phyloP scores from a whole-genome alignment of 2,797 vertebrate genomes.

The Neopelma chrysocephalum region DNA sequence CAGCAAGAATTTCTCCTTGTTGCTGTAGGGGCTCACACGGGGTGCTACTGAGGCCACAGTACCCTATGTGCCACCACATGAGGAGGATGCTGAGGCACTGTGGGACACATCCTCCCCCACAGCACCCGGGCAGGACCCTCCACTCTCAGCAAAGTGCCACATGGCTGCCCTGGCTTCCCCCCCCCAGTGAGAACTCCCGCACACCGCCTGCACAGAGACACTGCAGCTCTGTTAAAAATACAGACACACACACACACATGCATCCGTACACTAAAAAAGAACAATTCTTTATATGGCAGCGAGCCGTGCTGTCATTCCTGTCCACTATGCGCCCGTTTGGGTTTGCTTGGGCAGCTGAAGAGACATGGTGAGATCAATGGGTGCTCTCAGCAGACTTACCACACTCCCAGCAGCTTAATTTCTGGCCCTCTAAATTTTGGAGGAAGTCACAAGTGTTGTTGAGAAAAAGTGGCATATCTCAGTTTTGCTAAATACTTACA shows the following conservation, averaged over 20 bases:
- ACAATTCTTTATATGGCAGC: not conserved
- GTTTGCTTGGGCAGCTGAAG: not conserved
- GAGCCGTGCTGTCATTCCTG: not conserved
- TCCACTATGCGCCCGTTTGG: not conserved
- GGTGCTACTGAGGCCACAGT: accelerated
- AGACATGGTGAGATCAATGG: not conserved
- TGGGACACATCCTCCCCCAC: not conserved
- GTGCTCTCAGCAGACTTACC: not conserved
- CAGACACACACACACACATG: not conserved
- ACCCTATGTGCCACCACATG: accelerated
- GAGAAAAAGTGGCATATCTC: not conserved
- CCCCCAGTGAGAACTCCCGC: not conserved
- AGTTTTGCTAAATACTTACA: not conserved
- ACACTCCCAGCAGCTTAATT: not conserved
- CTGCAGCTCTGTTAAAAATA: conserved; percentile 48
- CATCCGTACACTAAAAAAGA: not conserved
- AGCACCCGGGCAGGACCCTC: not conserved
- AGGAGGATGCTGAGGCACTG: not conserved
- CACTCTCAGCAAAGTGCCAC: accelerated
- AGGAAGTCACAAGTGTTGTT: not conserved
- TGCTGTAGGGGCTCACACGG: accelerated
- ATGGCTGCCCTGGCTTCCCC: not conserved
- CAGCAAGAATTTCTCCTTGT: not conserved
- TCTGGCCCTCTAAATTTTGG: not conserved
- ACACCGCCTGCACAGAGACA: not conserved